Evolutionary conservation across 2,113 vertebrate genomes (phyloP), one percentile per base, ranked within the genome.

Genomic region (Rhea americana): DNA sequence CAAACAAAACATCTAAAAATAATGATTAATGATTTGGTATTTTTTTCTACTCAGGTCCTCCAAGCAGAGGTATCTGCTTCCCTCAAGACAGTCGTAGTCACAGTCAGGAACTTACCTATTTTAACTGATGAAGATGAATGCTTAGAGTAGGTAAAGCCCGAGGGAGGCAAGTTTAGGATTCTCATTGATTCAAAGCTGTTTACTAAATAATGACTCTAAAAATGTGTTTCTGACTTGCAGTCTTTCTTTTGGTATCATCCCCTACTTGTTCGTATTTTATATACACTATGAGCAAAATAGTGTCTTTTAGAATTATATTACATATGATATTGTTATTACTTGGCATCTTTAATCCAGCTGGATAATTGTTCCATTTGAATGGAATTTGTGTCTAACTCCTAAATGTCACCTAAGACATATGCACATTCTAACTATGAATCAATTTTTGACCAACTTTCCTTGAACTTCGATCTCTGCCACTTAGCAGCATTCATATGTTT

Each of bases 11-110:
- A 43, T 35, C 13, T 35, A 32, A 66, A 93, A 85, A 77, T 2
- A 15, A 55, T 32, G 1, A 45, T 35, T 59, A 47, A 22, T 22
- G 1, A 0, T n/a, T 24, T 45, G 39, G 3, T 55, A 20, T 35
- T 59, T 72, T 41, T 48, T 11, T 5, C 5, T 84, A 45, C 6
- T 45, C 45, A 71, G 53, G 6, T 66, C 0, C 0, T 51, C 41
- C 7, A 55, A 55, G 53, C 26, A 28, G 26, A 55, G 26, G 53
- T 55, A 0, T 71, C 15, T 82, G 3, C 4, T 85, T 85, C 25
- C 21, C 21, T 55, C 4, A 7, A 81, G 61, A 67, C 2, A 24
- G 9, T 50, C 47, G 5, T 37, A 71, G 37, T 39, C 30, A 58
- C 0, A 2, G 11, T 72, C n/a, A 67, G 15, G 51, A 77, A 50